A percentile compares a stretch with the other conserved stretches of the same genome.
These are phyloP conservation scores for Abramis brama DNA, from an alignment of 2,113 vertebrate species.

Conservation along the genomic window DNA sequence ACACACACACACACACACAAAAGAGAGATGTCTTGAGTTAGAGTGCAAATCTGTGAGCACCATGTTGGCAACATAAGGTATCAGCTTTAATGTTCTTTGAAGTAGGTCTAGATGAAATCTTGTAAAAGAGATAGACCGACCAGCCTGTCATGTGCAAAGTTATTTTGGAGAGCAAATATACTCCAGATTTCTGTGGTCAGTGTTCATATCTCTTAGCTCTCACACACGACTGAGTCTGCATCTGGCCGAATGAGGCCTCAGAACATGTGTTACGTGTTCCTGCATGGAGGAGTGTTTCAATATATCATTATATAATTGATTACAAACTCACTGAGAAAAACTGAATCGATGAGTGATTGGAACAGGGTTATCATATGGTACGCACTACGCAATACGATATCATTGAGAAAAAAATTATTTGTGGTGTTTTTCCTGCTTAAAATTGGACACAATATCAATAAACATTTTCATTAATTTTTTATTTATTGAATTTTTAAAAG, in stretches of 20 bases:
- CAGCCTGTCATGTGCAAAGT: not conserved
- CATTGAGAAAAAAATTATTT: too few relatives aligned
- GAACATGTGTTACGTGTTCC: not conserved
- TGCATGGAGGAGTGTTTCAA: not conserved
- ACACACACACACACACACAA: not conserved
- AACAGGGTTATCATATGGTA: not conserved
- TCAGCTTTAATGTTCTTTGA: slow-evolving; percentile 21
- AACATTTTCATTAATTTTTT: too few relatives aligned
- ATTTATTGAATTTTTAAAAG: too few relatives aligned
- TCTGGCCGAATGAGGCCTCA: not conserved
- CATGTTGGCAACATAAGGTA: slow-evolving; percentile 2
- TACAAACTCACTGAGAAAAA: not conserved
- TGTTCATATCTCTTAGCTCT: not conserved
- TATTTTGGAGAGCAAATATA: not conserved
- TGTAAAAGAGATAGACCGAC: slow-evolving; percentile 15
- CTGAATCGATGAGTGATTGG: slow-evolving; percentile 12
- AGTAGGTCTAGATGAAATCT: not conserved
- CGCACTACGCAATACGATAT: too few relatives aligned
- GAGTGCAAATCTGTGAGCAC: slow-evolving; percentile 4
- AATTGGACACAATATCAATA: too few relatives aligned
- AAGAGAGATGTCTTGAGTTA: not conserved
- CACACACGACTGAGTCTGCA: not conserved
- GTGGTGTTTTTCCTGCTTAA: too few relatives aligned
- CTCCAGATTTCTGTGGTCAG: slow-evolving; percentile 19
- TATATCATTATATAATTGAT: not conserved